Evolutionary conservation across 2,113 vertebrate genomes (phyloP).

Genomic region (Junco hyemalis): DNA sequence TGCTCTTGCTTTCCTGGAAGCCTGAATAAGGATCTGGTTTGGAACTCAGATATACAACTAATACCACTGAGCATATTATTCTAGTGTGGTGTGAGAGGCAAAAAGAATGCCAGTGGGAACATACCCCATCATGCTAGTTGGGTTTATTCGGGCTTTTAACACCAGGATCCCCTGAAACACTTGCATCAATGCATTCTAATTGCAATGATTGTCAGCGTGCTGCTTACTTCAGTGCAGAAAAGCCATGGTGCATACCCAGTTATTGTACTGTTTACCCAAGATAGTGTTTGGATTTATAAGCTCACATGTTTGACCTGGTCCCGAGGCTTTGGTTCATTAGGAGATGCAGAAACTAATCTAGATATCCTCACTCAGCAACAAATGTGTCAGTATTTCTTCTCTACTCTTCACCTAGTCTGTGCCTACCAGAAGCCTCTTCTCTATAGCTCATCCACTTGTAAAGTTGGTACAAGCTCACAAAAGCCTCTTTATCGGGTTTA

Average conservation of each 20-base stretch:
- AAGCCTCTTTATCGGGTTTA: background rate
- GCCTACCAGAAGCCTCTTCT: background rate
- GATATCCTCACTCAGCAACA: background rate
- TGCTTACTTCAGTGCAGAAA: background rate
- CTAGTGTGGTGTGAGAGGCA: background rate
- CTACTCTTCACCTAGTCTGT: background rate
- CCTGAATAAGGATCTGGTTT: background rate
- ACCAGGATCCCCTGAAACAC: background rate
- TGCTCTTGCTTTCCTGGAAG: constrained; percentile 47
- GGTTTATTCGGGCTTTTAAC: background rate
- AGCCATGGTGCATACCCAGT: background rate
- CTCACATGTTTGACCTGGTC: background rate
- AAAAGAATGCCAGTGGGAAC: background rate
- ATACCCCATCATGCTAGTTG: background rate
- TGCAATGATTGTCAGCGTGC: background rate
- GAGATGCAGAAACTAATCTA: background rate
- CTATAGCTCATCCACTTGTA: background rate
- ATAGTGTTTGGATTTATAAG: background rate
- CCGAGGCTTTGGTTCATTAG: background rate
- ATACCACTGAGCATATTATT: background rate
- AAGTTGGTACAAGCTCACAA: background rate
- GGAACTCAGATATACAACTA: background rate
- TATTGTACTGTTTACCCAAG: background rate
- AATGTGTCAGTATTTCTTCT: background rate
- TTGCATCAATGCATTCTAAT: background rate